A percentile compares a stretch with the other conserved stretches of the same genome.
phyloP scores from a whole-genome alignment of 2,797 vertebrate genomes.

The Channa striata region DNA sequence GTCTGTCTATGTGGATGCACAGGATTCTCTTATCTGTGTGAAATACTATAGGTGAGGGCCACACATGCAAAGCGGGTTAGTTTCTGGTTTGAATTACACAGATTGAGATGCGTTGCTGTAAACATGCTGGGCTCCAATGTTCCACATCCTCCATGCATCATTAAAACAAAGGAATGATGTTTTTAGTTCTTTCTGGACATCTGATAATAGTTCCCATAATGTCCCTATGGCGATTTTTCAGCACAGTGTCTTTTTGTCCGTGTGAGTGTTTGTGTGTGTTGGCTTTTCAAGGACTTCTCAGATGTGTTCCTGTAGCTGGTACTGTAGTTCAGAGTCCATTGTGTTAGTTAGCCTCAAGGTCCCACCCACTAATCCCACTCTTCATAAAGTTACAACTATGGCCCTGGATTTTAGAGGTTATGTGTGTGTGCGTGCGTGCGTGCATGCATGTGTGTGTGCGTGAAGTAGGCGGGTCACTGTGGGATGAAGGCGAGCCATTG shows the following conservation, averaged over 20 bases:
- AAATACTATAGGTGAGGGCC: constrained; percentile 70
- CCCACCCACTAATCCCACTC: constrained; percentile 62
- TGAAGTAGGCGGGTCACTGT: constrained; percentile 42
- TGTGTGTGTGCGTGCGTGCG: constrained; percentile 18
- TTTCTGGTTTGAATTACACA: constrained; percentile 69
- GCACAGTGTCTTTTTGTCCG: constrained; percentile 22
- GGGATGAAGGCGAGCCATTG: constrained; percentile 73
- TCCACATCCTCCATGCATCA: constrained; percentile 69
- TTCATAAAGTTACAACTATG: constrained; percentile 66
- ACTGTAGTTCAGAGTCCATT: constrained; percentile 51
- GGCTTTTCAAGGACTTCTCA: constrained; percentile 33
- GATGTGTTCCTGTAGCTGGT: constrained; percentile 43
- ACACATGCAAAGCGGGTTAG: constrained; percentile 61
- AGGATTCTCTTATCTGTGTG: constrained; percentile 68
- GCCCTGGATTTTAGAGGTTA: constrained; percentile 6
- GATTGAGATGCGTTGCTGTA: constrained; percentile 49
- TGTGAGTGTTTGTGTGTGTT: constrained; percentile 4
- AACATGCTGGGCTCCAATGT: constrained; percentile 52
- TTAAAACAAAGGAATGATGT: constrained; percentile 71
- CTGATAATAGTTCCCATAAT: constrained; percentile 64
- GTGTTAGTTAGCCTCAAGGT: constrained; percentile 45
- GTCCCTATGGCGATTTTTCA: constrained; percentile 21
- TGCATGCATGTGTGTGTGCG: constrained; percentile 14
- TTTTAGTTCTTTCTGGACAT: constrained; percentile 57
- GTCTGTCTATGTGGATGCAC: constrained; percentile 50